Percentiles rank a stretch among this genome's conserved stretches.
Conservation (phyloP, 2,113 vertebrate species). For the Rhinopomastus cyanomelas region DNA sequence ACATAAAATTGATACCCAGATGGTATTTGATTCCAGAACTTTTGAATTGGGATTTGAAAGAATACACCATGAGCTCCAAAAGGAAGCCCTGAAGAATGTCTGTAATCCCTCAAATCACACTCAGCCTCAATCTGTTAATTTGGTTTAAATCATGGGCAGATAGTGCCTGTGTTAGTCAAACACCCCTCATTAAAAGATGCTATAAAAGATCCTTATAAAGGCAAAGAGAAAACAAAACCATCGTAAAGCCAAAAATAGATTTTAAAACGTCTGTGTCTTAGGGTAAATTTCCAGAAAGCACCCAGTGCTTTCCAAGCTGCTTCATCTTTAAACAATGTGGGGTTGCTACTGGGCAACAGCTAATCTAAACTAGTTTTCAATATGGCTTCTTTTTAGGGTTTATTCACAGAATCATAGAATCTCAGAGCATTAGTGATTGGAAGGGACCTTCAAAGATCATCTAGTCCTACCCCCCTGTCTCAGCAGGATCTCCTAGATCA, state of each 20-base stretch:
- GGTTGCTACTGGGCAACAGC: background rate
- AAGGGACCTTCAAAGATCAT: too few species aligned
- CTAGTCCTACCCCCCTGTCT: too few species aligned
- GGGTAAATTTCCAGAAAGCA: background rate
- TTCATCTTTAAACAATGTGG: background rate
- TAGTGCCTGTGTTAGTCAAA: background rate
- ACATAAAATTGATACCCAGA: background rate
- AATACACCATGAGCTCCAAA: background rate
- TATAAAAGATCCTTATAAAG: background rate
- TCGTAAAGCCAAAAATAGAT: background rate
- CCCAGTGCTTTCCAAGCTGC: background rate
- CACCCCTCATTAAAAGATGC: background rate
- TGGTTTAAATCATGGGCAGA: background rate
- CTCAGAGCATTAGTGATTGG: too few species aligned
- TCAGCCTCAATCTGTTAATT: background rate
- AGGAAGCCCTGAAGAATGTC: background rate
- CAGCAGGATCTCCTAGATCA: too few species aligned
- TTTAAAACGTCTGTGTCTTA: background rate
- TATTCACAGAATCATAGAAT: too few species aligned
- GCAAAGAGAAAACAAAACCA: background rate
- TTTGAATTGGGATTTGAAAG: constrained; percentile 9
- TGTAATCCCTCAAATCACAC: background rate
- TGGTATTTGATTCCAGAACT: background rate
- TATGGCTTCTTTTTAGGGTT: background rate
- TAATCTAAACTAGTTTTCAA: background rate